A percentile compares a stretch with the other conserved stretches of the same genome.
phyloP scores from a whole-genome alignment of 2,797 vertebrate genomes.

The Bovichtus diacanthus region DNA sequence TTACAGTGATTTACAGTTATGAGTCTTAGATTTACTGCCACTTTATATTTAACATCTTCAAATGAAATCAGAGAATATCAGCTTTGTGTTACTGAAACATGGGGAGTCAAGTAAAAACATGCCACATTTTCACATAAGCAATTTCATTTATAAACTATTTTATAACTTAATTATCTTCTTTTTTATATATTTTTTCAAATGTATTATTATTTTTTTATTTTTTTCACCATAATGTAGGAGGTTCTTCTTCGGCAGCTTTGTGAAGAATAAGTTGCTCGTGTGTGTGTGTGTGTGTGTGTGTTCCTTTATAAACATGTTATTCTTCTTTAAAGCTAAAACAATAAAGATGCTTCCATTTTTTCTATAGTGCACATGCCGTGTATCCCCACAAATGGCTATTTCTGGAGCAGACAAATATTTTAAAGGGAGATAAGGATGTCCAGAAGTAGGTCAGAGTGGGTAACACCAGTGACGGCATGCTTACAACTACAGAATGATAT shows the following conservation, averaged over 20 bases:
- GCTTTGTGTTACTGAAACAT: neutral
- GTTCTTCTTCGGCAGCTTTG: too few relatives aligned
- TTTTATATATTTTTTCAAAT: too few relatives aligned
- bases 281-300: too few relatives aligned
- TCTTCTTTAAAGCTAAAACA: too few relatives aligned
- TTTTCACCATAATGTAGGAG: too few relatives aligned
- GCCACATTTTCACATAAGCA: neutral
- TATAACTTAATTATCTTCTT: too few relatives aligned
- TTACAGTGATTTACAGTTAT: neutral
- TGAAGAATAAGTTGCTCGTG: too few relatives aligned
- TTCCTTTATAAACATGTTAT: too few relatives aligned
- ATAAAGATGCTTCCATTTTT: neutral
- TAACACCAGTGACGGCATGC: neutral
- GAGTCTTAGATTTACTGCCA: neutral
- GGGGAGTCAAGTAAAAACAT: neutral
- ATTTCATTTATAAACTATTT: too few relatives aligned
- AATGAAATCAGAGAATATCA: neutral
- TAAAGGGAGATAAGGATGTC: neutral
- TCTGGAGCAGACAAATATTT: neutral
- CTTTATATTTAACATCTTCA: neutral
- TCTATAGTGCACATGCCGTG: neutral
- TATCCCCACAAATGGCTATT: neutral
- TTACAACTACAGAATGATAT: neutral
- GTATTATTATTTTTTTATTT: too few relatives aligned
- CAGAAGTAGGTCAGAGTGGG: neutral